Conservation (phyloP, 1,140 invertebrate species). For the Bombus vancouverensis region DNA sequence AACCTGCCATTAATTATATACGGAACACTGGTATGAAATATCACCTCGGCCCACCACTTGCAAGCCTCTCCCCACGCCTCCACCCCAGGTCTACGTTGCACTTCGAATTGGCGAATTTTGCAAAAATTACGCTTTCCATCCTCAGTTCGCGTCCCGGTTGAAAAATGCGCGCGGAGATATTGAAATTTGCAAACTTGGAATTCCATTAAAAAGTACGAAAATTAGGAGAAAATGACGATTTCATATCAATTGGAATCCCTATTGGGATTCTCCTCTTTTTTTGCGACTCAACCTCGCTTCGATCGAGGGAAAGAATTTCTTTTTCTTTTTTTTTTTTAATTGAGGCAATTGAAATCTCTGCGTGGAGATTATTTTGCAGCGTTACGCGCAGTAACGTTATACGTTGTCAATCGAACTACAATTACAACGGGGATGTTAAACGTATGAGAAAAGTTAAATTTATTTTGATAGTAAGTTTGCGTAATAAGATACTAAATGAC, state of each 20-base stretch:
- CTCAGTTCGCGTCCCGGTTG: neutral
- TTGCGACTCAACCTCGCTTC: no score
- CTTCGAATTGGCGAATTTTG: neutral
- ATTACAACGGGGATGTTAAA: no score
- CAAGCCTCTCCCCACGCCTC: neutral
- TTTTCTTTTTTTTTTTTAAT: no score
- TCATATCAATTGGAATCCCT: no score
- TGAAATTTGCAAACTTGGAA: neutral
- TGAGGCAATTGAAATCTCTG: no score
- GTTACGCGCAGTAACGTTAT: no score
- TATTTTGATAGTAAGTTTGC: no score
- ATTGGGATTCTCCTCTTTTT: neutral
- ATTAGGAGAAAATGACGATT: neutral
- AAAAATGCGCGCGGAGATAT: neutral
- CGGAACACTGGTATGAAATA: constrained; percentile 51
- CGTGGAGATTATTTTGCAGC: no score
- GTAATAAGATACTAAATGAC: no score
- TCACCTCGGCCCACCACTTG: neutral
- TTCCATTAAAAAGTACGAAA: neutral
- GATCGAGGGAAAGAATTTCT: no score
- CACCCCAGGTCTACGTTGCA: neutral
- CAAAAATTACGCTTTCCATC: constrained; percentile 16
- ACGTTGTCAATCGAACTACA: no score
- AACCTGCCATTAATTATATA: constrained; percentile 52
- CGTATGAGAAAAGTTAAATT: no score